Evolutionary conservation across 1,140 invertebrate species (phyloP), one percentile per base, ranked within the genome.

Genomic region (Drosophila arawakana): DNA sequence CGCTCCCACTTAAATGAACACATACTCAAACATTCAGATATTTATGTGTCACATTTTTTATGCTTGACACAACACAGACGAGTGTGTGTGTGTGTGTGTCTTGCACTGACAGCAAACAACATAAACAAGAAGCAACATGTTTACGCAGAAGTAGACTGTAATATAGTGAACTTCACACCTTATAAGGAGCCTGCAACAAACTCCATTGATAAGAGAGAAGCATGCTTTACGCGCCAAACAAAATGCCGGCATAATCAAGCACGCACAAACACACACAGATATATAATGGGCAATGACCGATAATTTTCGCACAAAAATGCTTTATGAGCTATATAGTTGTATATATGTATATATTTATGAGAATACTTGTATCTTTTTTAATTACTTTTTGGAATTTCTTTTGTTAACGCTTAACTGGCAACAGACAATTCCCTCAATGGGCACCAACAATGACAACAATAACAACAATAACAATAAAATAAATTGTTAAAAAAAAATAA

Each of bases 191-290:
- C 47, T 73, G 55, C 63, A 44, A 47, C 76, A 60, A 43, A 18
- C 52, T 7, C 18, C 30, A 49, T 58, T 71, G 68, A 71, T 67
- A 73, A 60, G 54, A 60, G 54, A 30, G 47, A n/a, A 9, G 15
- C 47, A 0, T 39, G 8, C 55, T 81, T 84, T 85, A 78, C 78
- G 82, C 82, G 82, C 82, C 81, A 84, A 86, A 73, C 69, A 25
- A 80, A 80, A 78, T 60, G 67, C 82, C 82, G 81, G 81, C 59
- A 50, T 58, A 68, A 59, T 50, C 35, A 44, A 30, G 41, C 50
- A 63, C 41, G 44, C 13, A 43, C 46, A 13, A 47, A 61, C 46
- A 62, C 58, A 47, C 47, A 10, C n/a, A 3, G 7, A 43, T 43
- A 34, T 39, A 30, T 21, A 61, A 3, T 13, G 3, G 21, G 35